phyloP scores from a whole-genome alignment of 2,888 invertebrate genomes.

The Orchestes rusci region DNA sequence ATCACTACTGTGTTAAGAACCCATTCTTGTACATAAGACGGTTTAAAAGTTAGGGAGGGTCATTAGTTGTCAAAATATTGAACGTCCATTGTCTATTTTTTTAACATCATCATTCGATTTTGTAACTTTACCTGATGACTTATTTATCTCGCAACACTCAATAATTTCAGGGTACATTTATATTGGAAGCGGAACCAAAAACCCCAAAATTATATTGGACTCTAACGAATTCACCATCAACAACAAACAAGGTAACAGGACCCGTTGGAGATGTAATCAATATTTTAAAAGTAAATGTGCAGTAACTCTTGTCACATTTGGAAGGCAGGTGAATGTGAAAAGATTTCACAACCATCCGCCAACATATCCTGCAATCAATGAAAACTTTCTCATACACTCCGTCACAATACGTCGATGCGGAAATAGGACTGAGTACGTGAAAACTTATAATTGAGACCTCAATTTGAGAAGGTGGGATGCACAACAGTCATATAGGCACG shows the following conservation, averaged over 20 bases:
- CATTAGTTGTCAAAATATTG: too few relatives aligned
- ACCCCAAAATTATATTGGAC: slow-evolving; percentile 32
- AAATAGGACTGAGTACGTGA: too few relatives aligned
- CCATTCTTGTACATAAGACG: too few relatives aligned
- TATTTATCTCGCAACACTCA: neutral
- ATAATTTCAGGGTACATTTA: slow-evolving; percentile 26
- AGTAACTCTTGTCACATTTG: slow-evolving; percentile 29
- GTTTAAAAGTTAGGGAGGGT: too few relatives aligned
- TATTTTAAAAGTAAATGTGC: slow-evolving; percentile 32
- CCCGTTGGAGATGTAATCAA: slow-evolving; percentile 32
- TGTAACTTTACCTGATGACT: neutral
- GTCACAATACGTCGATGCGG: too few relatives aligned
- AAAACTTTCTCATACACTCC: slow-evolving; percentile 17
- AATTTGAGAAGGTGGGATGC: neutral
- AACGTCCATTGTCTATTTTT: neutral
- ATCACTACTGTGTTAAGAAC: too few relatives aligned
- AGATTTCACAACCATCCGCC: slow-evolving; percentile 30
- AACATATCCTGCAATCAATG: slow-evolving; percentile 20
- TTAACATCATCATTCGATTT: neutral
- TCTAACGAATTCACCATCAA: slow-evolving; percentile 32
- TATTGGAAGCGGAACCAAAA: slow-evolving; percentile 28
- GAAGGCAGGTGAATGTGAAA: slow-evolving; percentile 26
- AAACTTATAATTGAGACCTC: neutral
- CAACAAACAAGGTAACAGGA: slow-evolving; percentile 26
- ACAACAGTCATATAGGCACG: neutral